A percentile compares a stretch with the other conserved stretches of the same genome.
Evolutionary conservation across 2,113 vertebrate genomes (phyloP).

Genomic region (Hippotragus niger): DNA sequence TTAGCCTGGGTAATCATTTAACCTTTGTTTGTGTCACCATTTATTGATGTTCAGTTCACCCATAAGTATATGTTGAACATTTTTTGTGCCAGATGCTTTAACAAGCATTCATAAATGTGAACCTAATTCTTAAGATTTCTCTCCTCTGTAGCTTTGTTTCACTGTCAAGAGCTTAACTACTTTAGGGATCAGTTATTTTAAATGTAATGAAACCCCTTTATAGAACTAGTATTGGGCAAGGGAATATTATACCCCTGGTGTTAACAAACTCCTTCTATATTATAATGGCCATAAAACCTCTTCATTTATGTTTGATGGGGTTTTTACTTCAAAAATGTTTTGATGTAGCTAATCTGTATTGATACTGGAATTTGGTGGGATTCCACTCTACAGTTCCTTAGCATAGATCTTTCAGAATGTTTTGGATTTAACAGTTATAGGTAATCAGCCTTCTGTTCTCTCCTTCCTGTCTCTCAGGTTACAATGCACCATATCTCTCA

Average conservation of each 20-base stretch:
- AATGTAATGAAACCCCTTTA: not conserved
- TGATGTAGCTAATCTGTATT: not conserved
- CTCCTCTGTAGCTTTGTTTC: not conserved
- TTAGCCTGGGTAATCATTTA: not conserved
- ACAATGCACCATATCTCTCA: conserved; percentile 97
- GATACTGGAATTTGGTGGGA: not conserved
- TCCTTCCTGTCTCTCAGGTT: conserved; percentile 83
- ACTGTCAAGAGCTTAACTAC: not conserved
- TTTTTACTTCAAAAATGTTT: not conserved
- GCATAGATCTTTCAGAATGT: not conserved
- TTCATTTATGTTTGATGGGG: not conserved
- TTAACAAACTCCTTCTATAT: not conserved
- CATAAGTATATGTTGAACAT: not conserved
- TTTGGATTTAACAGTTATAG: not conserved
- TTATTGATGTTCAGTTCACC: not conserved
- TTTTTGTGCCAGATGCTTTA: not conserved
- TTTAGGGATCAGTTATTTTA: not conserved
- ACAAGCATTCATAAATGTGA: not conserved
- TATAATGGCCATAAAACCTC: not conserved
- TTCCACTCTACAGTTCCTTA: not conserved
- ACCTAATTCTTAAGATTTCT: not conserved
- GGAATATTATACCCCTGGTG: not conserved
- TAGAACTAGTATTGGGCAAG: not conserved
- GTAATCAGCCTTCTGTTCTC: not conserved
- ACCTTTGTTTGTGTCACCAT: not conserved